A percentile compares a stretch with the other conserved stretches of the same genome.
phyloP scores from a whole-genome alignment of 2,797 vertebrate genomes.

The Diplodus puntazzo region DNA sequence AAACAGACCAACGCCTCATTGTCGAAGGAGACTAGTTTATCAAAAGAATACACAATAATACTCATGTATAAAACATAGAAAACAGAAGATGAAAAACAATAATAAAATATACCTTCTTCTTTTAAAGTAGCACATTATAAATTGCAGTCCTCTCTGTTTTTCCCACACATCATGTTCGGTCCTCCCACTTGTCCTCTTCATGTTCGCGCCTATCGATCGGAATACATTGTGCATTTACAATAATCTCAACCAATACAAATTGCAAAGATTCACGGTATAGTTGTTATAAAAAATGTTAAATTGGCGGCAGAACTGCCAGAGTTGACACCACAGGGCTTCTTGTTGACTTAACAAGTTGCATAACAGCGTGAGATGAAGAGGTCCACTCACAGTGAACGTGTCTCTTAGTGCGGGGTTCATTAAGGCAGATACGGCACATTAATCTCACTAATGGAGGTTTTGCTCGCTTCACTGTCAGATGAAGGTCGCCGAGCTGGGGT shows the following conservation, averaged over 20 bases:
- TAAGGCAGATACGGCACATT: constrained; percentile 66
- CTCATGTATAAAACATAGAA: constrained; percentile 79
- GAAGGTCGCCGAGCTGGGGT: constrained; percentile 60
- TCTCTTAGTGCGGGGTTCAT: constrained; percentile 63
- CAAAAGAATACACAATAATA: constrained; percentile 85
- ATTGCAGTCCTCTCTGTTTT: constrained; percentile 80
- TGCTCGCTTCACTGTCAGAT: constrained; percentile 47
- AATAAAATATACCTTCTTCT: constrained; percentile 87
- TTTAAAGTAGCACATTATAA: constrained; percentile 70
- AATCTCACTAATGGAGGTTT: constrained; percentile 71
- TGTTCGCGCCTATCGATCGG: constrained; percentile 23
- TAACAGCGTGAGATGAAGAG: constrained; percentile 50
- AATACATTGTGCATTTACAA: constrained; percentile 30
- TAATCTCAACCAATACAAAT: constrained; percentile 24
- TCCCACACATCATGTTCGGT: constrained; percentile 36
- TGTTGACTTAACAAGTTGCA: constrained; percentile 54
- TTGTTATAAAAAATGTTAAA: constrained; percentile 32
- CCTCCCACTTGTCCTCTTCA: constrained; percentile 43
- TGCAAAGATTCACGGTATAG: constrained; percentile 10
- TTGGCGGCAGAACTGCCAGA: constrained; percentile 11
- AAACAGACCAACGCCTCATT: constrained; percentile 70
- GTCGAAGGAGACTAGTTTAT: constrained; percentile 82
- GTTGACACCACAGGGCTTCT: constrained; percentile 26
- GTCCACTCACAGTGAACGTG: constrained; percentile 36
- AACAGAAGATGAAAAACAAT: constrained; percentile 78